A percentile compares a stretch with the other conserved stretches of the same genome.
Conservation (phyloP, 2,888 invertebrate species). For the Orthosia gracilis region DNA sequence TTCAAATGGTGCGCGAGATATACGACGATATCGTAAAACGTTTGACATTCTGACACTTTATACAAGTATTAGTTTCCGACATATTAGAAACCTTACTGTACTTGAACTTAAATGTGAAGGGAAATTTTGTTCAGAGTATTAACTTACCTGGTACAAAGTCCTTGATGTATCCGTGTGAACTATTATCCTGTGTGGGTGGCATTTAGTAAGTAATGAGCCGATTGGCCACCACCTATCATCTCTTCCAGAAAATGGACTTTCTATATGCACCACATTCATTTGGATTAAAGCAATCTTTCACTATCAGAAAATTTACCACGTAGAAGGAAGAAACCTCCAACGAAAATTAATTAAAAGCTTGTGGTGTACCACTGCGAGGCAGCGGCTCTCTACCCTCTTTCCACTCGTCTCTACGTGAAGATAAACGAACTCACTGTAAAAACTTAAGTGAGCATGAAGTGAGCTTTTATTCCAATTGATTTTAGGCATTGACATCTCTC, state of each 20-base stretch:
- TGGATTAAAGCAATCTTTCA: no score
- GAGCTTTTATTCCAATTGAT: no score
- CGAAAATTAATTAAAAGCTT: no score
- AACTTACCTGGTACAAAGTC: neutral
- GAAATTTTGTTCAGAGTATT: conserved; percentile 10
- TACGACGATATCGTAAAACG: conserved; percentile 46
- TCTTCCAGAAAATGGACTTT: neutral
- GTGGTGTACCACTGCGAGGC: no score
- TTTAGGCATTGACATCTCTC: no score
- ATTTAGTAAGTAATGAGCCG: neutral
- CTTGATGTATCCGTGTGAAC: neutral
- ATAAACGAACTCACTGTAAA: no score
- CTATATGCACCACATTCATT: no score
- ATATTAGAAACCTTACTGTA: conserved; percentile 25
- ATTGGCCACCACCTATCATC: neutral
- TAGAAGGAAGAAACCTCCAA: neutral
- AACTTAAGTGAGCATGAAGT: no score
- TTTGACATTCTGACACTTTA: conserved; percentile 35
- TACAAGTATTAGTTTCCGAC: conserved; percentile 28
- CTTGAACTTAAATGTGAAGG: neutral
- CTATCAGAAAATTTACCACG: no score
- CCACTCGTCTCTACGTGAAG: no score
- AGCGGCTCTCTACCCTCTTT: no score
- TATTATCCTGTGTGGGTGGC: neutral
- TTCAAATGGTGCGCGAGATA: conserved; percentile 24